These are phyloP conservation scores for Buathra laborator DNA, from an alignment of 2,888 invertebrate species.

Conservation along the genomic window DNA sequence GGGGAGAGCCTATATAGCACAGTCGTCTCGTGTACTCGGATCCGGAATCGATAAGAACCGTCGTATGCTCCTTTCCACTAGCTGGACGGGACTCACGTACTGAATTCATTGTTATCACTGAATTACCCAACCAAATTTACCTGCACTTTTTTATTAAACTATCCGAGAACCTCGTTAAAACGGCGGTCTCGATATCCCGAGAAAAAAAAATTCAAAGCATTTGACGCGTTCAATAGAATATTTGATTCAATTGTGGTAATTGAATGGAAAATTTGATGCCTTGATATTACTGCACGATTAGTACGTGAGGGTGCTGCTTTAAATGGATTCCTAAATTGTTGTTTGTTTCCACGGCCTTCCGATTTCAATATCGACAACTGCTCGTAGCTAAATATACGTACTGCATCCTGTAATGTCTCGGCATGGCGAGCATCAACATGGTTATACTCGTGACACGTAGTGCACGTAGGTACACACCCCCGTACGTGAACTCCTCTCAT, in stretches of 20 bases:
- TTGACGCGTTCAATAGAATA: neutral
- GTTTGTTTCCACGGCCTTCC: neutral
- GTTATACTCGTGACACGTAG: constrained; percentile 51
- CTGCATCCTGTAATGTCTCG: constrained; percentile 35
- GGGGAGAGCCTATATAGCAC: constrained; percentile 39
- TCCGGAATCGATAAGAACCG: constrained; percentile 63
- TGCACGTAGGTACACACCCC: constrained; percentile 38
- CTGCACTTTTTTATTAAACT: neutral
- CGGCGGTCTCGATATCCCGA: neutral
- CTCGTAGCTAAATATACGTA: constrained; percentile 4
- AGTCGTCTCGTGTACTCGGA: constrained; percentile 58
- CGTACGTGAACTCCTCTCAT: constrained; percentile 17
- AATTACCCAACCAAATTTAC: neutral
- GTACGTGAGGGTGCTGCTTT: neutral
- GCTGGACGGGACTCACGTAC: constrained; percentile 19
- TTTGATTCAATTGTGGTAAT: too few species aligned
- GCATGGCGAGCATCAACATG: constrained; percentile 42
- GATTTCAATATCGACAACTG: neutral
- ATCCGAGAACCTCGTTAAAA: neutral
- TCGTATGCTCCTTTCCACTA: constrained; percentile 37
- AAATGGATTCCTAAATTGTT: neutral
- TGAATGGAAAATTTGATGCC: neutral
- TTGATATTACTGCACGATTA: neutral
- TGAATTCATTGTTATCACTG: constrained; percentile 30
- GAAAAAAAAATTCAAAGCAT: neutral